Evolutionary conservation across 64 coral and sea anemone genomes (phyloP).

Genomic region (Montipora efflorescens): DNA sequence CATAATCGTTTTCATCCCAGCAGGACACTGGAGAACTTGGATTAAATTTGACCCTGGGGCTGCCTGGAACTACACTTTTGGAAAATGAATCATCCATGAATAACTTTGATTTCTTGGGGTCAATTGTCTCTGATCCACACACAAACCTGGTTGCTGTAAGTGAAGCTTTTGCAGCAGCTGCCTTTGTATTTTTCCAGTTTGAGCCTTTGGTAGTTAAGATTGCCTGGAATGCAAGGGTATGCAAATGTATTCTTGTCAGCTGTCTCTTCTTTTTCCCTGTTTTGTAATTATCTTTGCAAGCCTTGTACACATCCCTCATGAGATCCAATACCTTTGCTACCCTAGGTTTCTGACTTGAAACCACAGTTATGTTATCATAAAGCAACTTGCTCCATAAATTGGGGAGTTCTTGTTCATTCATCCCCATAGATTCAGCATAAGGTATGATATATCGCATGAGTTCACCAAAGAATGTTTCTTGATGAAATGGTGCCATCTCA

Average conservation of each 20-base stretch:
- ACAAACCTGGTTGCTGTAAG: constrained; percentile 86
- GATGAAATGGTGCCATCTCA: constrained; percentile 91
- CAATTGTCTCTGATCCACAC: constrained; percentile 83
- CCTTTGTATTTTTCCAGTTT: constrained; percentile 81
- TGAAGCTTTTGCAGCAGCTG: constrained; percentile 85
- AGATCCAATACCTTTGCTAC: constrained; percentile 88
- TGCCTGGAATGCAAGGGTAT: constrained; percentile 94
- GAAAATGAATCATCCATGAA: constrained; percentile 99
- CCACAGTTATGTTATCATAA: constrained; percentile 75
- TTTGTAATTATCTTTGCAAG: constrained; percentile 34
- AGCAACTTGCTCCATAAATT: constrained; percentile 82
- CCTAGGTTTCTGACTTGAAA: constrained; percentile 84
- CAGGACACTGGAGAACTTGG: constrained; percentile 85
- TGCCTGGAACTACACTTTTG: constrained; percentile 65
- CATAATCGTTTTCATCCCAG: constrained; percentile 88
- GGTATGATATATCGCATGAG: constrained; percentile 83
- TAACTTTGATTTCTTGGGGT: constrained; percentile 84
- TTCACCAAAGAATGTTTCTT: constrained; percentile 81
- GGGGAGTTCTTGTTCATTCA: constrained; percentile 95
- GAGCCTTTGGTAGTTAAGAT: constrained; percentile 74
- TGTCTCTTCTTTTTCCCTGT: constrained; percentile 44
- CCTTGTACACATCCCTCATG: constrained; percentile 84
- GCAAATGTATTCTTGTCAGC: constrained; percentile 86
- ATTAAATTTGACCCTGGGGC: constrained; percentile 83
- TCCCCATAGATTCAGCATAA: constrained; percentile 73